Base-by-base conservation (phyloP, 2,797 vertebrate species). In the Arctocebus calabarensis region DNA sequence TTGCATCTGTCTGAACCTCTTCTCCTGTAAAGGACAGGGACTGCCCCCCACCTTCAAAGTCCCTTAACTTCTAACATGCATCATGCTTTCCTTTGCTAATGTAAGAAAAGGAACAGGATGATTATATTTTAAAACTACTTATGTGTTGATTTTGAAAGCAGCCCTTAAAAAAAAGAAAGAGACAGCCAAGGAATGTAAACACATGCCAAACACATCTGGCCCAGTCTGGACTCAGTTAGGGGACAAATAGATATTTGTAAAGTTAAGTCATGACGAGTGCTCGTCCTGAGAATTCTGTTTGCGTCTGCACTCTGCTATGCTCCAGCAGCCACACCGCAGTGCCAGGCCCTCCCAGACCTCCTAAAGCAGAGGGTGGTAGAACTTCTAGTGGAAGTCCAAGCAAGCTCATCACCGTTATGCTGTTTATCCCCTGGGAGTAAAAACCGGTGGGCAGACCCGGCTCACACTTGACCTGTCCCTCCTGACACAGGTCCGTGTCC, bases 221-320 rank as follows among this genome's bases (percentile, higher is more conserved):
- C n/a, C 61, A 57, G 59, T 1, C 40, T 23, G 55, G 48, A 29
- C 17, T 62, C 61, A 17, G 37, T 12, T 25, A 34, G 88, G 13
- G 68, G 37, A 48, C 57, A 45, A 22, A 57, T 32, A 32, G 6
- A 11, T 11, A 16, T 16, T 22, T 34, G 14, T 37, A 6, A 64
- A 78, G 82, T 32, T 8, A n/a, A 70, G 40, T 16, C 37, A 0
- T 0, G 22, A 22, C 29, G 1, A 88, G 40, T 22, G 2, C 5
- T 22, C 40, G 27, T 7, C 71, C 40, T 3, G 52, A 22, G 55
- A 70, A 20, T 23, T 23, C 0, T 1, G 11, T 10, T 7, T 29
- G 64, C 17, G 3, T 2, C 22, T 25, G 29, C 2, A 7, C 22
- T 7, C 3, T 1, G 0, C 20, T 1, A 25, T 0, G 14, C 11